phyloP scores from a whole-genome alignment of 2,888 invertebrate species.

The Clanis bilineata region DNA sequence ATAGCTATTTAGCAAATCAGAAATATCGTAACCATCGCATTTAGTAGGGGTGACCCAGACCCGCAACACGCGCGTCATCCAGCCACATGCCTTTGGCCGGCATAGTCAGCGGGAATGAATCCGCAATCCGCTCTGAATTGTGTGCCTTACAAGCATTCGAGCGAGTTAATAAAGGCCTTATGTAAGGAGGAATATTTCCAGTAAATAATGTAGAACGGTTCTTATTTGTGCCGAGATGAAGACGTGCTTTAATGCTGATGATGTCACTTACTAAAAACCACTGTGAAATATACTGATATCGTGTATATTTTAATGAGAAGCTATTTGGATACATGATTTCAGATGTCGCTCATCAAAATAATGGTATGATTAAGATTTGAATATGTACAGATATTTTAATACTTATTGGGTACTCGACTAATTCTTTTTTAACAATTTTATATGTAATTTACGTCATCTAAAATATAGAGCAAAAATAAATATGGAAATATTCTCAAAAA shows the following conservation, averaged over 20 bases:
- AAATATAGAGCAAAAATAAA: too few species aligned
- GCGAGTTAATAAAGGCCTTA: conserved; percentile 10
- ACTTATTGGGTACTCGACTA: too few species aligned
- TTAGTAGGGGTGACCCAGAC: conserved; percentile 14
- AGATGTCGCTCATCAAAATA: too few species aligned
- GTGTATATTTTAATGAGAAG: not conserved
- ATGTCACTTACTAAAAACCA: not conserved
- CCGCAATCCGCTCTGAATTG: conserved; percentile 46
- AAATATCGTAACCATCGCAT: not conserved
- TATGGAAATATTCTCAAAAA: too few species aligned
- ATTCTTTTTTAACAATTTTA: too few species aligned
- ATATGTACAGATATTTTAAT: too few species aligned
- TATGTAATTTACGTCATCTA: too few species aligned
- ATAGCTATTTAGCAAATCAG: too few species aligned
- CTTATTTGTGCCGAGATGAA: not conserved
- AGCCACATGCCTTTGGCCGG: conserved; percentile 36
- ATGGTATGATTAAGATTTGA: too few species aligned
- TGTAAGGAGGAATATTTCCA: not conserved
- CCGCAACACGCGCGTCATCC: conserved; percentile 42
- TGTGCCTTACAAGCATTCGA: conserved; percentile 31
- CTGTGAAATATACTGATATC: not conserved
- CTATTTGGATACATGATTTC: too few species aligned
- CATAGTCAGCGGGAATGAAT: conserved; percentile 33
- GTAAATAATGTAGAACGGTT: not conserved
- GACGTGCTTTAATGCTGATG: not conserved